Percentiles rank a stretch among this genome's conserved stretches.
Conservation (phyloP, 2,113 vertebrate species). For the Tragelaphus imberbis region DNA sequence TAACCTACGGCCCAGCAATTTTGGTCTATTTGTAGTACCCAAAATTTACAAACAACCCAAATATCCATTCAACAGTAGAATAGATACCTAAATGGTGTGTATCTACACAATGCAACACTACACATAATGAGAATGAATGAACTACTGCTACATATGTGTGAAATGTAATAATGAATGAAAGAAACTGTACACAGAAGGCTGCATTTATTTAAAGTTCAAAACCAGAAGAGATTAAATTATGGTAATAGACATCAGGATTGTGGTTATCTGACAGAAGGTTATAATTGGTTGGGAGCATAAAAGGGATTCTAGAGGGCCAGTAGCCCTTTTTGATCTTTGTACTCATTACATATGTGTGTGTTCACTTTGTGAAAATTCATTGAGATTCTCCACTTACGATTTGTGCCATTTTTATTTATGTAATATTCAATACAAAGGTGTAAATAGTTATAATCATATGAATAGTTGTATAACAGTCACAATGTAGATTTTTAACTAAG, state of each 20-base stretch:
- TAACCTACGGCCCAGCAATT: neutral
- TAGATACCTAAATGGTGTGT: neutral
- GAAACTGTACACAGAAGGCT: neutral
- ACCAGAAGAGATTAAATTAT: neutral
- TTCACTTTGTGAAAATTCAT: neutral
- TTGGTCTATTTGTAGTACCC: neutral
- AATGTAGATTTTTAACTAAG: constrained; percentile 16
- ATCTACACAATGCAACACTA: neutral
- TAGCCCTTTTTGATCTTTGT: neutral
- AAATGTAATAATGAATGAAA: neutral
- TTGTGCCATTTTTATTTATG: neutral
- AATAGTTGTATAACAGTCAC: neutral
- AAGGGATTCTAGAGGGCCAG: neutral
- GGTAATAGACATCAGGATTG: neutral
- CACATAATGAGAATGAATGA: neutral
- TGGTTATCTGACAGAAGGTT: neutral
- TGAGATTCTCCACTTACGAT: neutral
- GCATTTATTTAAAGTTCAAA: neutral
- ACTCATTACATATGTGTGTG: neutral
- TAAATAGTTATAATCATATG: neutral
- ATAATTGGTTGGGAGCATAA: neutral
- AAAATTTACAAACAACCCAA: neutral
- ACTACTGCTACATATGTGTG: neutral
- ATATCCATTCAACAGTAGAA: neutral
- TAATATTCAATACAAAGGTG: neutral